Conservation (phyloP, 2,113 vertebrate genomes). For the Hippocampus mohnikei region DNA sequence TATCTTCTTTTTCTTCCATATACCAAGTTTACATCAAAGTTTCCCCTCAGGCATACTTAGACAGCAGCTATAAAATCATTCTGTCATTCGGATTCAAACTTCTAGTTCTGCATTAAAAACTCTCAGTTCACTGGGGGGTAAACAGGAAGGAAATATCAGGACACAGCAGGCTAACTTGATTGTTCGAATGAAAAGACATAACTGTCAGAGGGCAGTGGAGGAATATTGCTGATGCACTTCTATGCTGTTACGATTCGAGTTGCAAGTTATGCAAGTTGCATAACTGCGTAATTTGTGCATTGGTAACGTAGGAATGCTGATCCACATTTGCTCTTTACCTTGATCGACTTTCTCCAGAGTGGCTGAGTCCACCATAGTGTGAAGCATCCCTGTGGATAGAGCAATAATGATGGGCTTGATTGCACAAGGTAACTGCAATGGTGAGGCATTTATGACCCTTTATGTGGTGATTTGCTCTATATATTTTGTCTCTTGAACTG, state of each 20-base stretch:
- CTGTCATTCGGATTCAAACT: conserved; percentile 32
- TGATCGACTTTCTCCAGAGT: conserved; percentile 75
- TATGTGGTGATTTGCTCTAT: background rate
- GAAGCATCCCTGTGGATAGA: conserved; percentile 74
- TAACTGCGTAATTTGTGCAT: background rate
- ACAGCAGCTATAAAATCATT: conserved; percentile 40
- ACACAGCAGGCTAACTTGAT: conserved; percentile 6
- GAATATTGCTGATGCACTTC: conserved; percentile 4
- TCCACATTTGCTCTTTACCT: conserved; percentile 69
- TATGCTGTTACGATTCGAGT: background rate
- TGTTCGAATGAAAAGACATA: conserved; percentile 1
- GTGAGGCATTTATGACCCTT: background rate
- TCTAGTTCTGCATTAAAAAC: conserved; percentile 13
- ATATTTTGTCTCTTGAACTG: background rate
- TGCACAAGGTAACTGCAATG: conserved; percentile 15
- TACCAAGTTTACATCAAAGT: conserved; percentile 27
- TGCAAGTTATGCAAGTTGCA: background rate
- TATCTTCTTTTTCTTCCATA: conserved; percentile 13
- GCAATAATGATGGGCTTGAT: conserved; percentile 11
- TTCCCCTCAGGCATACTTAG: conserved; percentile 26
- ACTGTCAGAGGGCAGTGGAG: conserved; percentile 1
- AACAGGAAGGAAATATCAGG: conserved; percentile 5
- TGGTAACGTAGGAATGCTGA: background rate
- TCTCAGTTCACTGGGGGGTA: background rate
- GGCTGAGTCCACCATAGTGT: conserved; percentile 71